Base-by-base conservation (phyloP, 2,888 invertebrate genomes). In the Lissonota sp. region DNA sequence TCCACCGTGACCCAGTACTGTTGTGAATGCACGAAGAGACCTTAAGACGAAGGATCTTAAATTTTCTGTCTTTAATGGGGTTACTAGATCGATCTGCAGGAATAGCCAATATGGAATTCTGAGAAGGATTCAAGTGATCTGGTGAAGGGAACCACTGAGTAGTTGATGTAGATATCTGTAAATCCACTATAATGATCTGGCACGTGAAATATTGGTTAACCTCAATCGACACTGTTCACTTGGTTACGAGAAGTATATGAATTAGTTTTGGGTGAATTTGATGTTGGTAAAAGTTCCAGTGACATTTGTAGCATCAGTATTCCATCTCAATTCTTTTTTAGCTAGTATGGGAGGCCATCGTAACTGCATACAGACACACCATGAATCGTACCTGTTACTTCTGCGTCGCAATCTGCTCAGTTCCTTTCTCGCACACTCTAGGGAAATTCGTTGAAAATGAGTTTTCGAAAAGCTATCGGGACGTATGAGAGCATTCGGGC, bases 391-490 rank as follows among this genome's bases (percentile, higher is more conserved):
- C 55, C 49, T 67, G 67, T 49, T 42, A 42, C 39, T 26, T 75
- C 66, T 42, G 49, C 51, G 42, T 55, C 51, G 12, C 72, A 42
- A 42, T 40, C 55, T 57, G 46, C 57, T 64, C 74, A 58, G 42
- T 51, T 37, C 63, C 37, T 67, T 66, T 67, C 58, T 66, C 66
- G 51, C 58, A 51, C 26, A 83, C 83, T 83, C 83, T 46, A 79
- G 83, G 84, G 83, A 83, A 84, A 84, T 84, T 83, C 71, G 70
- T 71, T 51, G 80, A 74, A 83, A 84, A 84, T 67, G 79, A 83
- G 83, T 81, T 84, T 84, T 79, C 69, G 73, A 83, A 84, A 83
- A 79, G 71, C 79, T 44, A 80, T 83, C 67, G 76, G 82, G 78
- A 67, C 42, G 74, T 71, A 78, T 62, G 69, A 64, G 64, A 49